Conservation (phyloP, 2,113 vertebrate genomes). For the Dascyllus trimaculatus region DNA sequence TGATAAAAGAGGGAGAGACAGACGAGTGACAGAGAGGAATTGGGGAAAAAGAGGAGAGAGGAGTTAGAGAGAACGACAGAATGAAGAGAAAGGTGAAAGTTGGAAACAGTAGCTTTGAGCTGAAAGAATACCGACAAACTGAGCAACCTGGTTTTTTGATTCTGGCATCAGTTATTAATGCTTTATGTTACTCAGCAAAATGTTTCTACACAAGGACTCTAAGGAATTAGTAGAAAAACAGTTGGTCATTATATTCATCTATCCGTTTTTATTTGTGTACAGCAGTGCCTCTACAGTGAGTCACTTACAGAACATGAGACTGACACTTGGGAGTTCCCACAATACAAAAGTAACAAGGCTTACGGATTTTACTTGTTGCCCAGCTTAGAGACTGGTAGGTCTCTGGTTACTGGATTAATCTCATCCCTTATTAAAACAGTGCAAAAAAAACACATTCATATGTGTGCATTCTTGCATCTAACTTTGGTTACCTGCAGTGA, state of each 20-base stretch:
- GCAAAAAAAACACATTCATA: neutral
- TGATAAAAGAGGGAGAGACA: constrained; percentile 56
- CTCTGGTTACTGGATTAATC: neutral
- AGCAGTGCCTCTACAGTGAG: neutral
- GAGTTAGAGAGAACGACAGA: neutral
- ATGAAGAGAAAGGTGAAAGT: constrained; percentile 41
- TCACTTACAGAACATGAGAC: neutral
- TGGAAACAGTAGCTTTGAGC: constrained; percentile 28
- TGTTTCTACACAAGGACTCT: constrained; percentile 6
- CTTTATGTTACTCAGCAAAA: constrained; percentile 17
- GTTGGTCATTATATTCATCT: constrained; percentile 6
- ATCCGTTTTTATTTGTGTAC: constrained; percentile 29
- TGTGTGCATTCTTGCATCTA: neutral
- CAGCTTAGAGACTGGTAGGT: neutral
- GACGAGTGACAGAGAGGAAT: constrained; percentile 47
- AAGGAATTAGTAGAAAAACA: constrained; percentile 6
- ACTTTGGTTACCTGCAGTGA: constrained; percentile 89
- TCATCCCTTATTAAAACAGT: neutral
- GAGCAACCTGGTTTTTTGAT: constrained; percentile 40
- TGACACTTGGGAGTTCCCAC: neutral
- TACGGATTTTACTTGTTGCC: no score
- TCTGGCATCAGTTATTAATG: constrained; percentile 39
- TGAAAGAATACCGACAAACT: constrained; percentile 35
- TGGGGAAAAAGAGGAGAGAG: constrained; percentile 20
- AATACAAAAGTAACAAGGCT: neutral